Evolutionary conservation across 2,797 vertebrate genomes (phyloP).

Genomic region (Enteromius paludinosus): DNA sequence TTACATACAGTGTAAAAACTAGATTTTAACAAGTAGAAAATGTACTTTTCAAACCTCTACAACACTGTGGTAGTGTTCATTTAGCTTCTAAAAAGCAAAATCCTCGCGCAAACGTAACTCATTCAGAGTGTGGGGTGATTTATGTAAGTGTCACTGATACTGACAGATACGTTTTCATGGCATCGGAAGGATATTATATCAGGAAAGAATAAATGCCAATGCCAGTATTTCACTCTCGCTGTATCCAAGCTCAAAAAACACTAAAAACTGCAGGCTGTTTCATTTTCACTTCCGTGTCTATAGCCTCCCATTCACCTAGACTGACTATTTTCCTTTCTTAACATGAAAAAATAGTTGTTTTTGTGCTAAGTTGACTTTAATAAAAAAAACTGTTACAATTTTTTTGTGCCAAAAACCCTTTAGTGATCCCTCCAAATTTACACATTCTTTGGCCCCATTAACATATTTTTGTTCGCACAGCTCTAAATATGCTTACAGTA

Average conservation of each 20-base stretch:
- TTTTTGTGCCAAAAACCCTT: not conserved
- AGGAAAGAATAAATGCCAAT: conserved; percentile 14
- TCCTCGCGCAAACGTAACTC: not conserved
- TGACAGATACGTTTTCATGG: conserved; percentile 19
- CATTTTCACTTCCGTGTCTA: not conserved
- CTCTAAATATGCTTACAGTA: not conserved
- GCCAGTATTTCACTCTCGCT: not conserved
- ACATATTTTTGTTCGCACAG: not conserved
- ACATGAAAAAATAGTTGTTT: not conserved
- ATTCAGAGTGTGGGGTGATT: conserved; percentile 17
- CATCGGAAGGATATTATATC: conserved; percentile 32
- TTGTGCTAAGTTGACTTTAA: not conserved
- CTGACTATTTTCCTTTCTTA: not conserved
- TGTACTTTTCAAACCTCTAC: not conserved
- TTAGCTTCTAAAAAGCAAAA: not conserved
- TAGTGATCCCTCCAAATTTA: not conserved
- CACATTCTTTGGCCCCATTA: not conserved
- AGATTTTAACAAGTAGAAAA: not conserved
- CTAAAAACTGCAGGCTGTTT: not conserved
- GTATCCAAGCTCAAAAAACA: not conserved
- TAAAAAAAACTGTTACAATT: too few relatives aligned
- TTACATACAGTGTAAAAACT: not conserved
- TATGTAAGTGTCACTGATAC: conserved; percentile 33
- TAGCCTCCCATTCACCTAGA: not conserved
- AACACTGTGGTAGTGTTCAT: not conserved